These are phyloP conservation scores for Xenopus tropicalis DNA, from an alignment of 2,113 vertebrate species.

Conservation along the genomic window UCB_Xtro_10.0 CM004443.2:128002501-128003000, in stretches of 20 bases:
- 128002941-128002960: no score
- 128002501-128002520: no score
- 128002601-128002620: constrained; percentile 78
- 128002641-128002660: constrained; percentile 85
- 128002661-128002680: not conserved
- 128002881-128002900: no score
- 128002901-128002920: no score
- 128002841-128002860: no score
- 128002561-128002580: constrained; percentile 63
- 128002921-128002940: no score
- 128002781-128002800: not conserved
- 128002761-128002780: constrained; percentile 4
- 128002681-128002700: not conserved
- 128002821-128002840: no score
- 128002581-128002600: constrained; percentile 77
- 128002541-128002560: not conserved
- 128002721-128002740: constrained; percentile 16
- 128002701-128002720: not conserved
- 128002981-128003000: no score
- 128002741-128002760: not conserved
- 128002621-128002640: constrained; percentile 77
- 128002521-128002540: not conserved
- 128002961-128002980: no score
- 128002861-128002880: no score
- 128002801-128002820: constrained; percentile 11